A percentile compares a stretch with the other conserved stretches of the same genome.
Conservation (phyloP, 2,888 invertebrate species). For the Melieria crassipennis region DNA sequence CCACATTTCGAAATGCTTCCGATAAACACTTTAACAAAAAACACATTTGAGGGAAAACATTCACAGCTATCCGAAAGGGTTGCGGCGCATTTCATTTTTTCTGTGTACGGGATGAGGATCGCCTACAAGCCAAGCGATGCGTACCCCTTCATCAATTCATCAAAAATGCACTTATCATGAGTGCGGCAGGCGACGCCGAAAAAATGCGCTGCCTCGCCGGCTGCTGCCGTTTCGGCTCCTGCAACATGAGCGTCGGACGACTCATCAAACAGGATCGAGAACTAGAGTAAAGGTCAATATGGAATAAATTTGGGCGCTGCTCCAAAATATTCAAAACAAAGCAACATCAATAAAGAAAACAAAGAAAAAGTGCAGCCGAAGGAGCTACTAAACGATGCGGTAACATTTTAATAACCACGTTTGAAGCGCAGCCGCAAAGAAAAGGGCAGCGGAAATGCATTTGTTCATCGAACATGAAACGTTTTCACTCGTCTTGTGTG, state of each 20-base stretch:
- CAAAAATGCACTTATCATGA: conserved; percentile 50
- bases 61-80: no score
- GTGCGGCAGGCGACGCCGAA: conserved; percentile 37
- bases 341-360: conserved; percentile 1
- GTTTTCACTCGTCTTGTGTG: conserved; percentile 12
- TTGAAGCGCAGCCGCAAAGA: conserved; percentile 10
- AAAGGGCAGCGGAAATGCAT: conserved; percentile 34
- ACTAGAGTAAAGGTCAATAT: conserved; percentile 59
- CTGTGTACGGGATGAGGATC: no score
- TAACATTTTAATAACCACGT: conserved; percentile 36
- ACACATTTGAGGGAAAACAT: no score
- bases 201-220: conserved; percentile 18
- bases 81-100: no score
- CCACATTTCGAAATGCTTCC: no score
- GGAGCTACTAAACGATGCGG: conserved; percentile 6
- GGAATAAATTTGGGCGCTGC: conserved; percentile 53
- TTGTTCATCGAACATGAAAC: conserved; percentile 1
- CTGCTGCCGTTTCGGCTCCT: background rate
- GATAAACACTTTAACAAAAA: no score
- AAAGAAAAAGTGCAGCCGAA: conserved; percentile 1
- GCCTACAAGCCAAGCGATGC: no score
- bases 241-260: background rate
- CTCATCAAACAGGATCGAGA: conserved; percentile 42
- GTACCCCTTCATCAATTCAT: conserved; percentile 62
- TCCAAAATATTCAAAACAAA: conserved; percentile 11